Base-by-base conservation (phyloP, 2,797 vertebrate species). In the Todus mexicanus region DNA sequence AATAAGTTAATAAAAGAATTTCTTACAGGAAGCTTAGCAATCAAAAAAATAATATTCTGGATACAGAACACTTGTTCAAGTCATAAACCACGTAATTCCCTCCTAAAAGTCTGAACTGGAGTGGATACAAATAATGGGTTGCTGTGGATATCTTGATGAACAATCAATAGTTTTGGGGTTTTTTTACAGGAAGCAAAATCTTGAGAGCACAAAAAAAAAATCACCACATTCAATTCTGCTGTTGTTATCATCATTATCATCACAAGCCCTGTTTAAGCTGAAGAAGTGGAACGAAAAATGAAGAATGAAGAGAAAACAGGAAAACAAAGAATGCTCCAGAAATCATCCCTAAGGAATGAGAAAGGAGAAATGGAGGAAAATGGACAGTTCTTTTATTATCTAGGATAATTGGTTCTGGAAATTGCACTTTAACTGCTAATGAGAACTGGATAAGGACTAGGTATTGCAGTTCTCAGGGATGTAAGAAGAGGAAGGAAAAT, bases 101-200 rank as follows among this genome's bases (percentile, higher is more conserved):
- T 89, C 45, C 42, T 38, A n/a, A 26, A 92, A 94, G 70, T 61
- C 68, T 63, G n/a, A 77, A 40, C 63, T 87, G 64, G 60, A 84
- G 80, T 69, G 64, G 69, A 72, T 57, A 86, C 71, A 84, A 96
- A 94, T 95, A 87, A 94, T 71, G 64, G 80, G 87, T 93, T 91
- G 59, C 63, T 87, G 89, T 63, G 88, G 82, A 90, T 63, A 91
- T 27, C 87, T 96, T 96, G 75, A 92, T 90, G 97, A 97, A 79
- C 89, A 95, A 92, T 97, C 95, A 94, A 96, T 91, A 93, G 75
- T 68, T n/a, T n/a, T n/a, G n/a, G n/a, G n/a, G 89, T 43, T 80
- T 85, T 96, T 92, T 95, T 90, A 27, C 86, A 90, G 89, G 89
- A 89, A 88, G 33, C 14, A 50, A 60, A 85, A 60, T 79, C 35